A percentile compares a stretch with the other conserved stretches of the same genome.
These are phyloP conservation scores for Sycophila texana DNA, from an alignment of 2,888 invertebrate species.

Conservation along the genomic window DNA sequence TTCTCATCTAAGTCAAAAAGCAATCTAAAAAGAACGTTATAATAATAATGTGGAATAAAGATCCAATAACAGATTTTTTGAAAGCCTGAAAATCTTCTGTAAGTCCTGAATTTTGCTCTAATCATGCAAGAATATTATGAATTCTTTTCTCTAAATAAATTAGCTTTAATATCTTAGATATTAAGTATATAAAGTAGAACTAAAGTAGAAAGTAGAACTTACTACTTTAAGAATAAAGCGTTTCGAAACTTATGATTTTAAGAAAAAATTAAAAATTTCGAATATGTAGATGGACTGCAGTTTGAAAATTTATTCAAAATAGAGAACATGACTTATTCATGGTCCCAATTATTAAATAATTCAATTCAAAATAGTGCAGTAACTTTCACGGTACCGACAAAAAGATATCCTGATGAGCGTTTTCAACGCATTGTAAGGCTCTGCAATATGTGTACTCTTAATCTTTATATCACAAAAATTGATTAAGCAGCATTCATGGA, in stretches of 20 bases:
- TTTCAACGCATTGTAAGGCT: constrained; percentile 61
- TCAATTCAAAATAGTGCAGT: constrained; percentile 67
- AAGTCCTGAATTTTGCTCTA: constrained; percentile 50
- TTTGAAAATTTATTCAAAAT: constrained; percentile 61
- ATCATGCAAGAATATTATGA: constrained; percentile 67
- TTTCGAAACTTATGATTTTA: constrained; percentile 44
- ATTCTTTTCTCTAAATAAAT: constrained; percentile 50
- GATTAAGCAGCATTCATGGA: constrained; percentile 66
- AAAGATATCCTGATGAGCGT: constrained; percentile 45
- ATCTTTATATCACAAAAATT: constrained; percentile 71
- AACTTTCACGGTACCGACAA: constrained; percentile 48
- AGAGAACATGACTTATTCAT: constrained; percentile 68
- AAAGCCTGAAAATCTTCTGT: too few species aligned
- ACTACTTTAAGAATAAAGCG: constrained; percentile 31
- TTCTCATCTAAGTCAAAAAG: too few species aligned
- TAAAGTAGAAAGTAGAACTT: too few species aligned
- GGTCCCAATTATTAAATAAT: constrained; percentile 69
- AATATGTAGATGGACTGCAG: constrained; percentile 55
- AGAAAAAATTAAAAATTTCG: constrained; percentile 49
- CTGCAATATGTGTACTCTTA: constrained; percentile 61
- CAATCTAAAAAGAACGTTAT: too few species aligned
- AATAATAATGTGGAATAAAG: too few species aligned
- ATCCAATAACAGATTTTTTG: too few species aligned
- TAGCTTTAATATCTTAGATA: constrained; percentile 24
- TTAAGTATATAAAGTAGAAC: constrained; percentile 48